Base-by-base conservation (phyloP, 2,113 vertebrate species). In the Empidonax alnorum region DNA sequence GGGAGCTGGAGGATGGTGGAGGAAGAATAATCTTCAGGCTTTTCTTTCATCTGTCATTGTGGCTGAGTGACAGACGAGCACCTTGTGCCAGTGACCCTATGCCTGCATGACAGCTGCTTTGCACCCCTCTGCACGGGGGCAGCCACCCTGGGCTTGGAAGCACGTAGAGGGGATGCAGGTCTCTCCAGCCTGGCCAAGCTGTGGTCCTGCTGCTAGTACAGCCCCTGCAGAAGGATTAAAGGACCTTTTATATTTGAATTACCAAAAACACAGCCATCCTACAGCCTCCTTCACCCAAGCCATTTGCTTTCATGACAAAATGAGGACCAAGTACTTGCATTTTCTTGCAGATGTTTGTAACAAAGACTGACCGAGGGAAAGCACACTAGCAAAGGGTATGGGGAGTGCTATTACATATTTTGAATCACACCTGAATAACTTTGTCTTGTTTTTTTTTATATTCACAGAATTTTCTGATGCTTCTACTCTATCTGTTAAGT, bases 161-260 rank as follows among this genome's bases (percentile, higher is more conserved):
- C 1, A 1, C 1, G 1, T 8, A 19, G 21, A 79, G 24, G 28
- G 52, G 25, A 35, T 0, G 0, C 37, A 78, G 61, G 4, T 50
- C 11, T 53, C 39, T 41, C 33, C 5, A 9, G 27, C 10, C 39
- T 1, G 6, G 42, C 25, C 30, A 82, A 76, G 23, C 27, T 21
- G 7, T 21, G 9, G 14, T 62, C 23, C 24, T 10, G 1, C 37
- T 80, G 59, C n/a, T 44, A 46, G 37, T 22, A 20, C 10, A 39
- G 63, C 17, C n/a, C 21, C 65, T 6, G 4, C 37, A 77, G 59
- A 62, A 89, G 23, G 46, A 74, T 39, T 77, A 55, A 69, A 89
- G 77, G 16, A 63, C 8, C 27, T 75, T 71, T 63, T 21, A 11
- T 37, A 15, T 65, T 44, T 56, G 30, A 41, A 68, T 75, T 87